A percentile compares a stretch with the other conserved stretches of the same genome.
These are phyloP conservation scores for Zoanthus solanderi DNA, from an alignment of 92 coral and sea anemone species.

Conservation along the genomic window DNA sequence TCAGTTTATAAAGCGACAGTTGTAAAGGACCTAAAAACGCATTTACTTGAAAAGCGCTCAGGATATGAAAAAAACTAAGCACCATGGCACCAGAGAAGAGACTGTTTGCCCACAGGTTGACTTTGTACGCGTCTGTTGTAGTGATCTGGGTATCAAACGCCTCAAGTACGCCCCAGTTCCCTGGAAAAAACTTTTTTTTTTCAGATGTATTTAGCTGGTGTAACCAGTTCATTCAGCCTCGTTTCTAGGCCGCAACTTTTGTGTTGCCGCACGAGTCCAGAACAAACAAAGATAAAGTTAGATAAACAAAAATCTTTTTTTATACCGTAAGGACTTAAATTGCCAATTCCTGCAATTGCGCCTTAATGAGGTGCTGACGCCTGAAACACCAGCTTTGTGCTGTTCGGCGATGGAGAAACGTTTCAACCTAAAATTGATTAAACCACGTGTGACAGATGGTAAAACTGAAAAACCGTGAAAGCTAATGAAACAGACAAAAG, in stretches of 20 bases:
- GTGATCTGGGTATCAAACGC: conserved; percentile 31
- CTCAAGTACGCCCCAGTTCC: conserved; percentile 65
- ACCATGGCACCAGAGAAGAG: conserved; percentile 73
- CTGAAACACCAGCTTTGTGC: too few species aligned
- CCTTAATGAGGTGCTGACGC: too few species aligned
- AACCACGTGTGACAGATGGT: too few species aligned
- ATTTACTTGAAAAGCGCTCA: conserved; percentile 73
- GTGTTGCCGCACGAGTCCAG: background rate
- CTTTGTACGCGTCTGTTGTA: conserved; percentile 47
- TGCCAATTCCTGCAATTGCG: too few species aligned
- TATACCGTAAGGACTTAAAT: too few species aligned
- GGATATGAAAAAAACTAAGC: conserved; percentile 70
- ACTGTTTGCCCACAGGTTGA: conserved; percentile 62
- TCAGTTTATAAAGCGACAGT: conserved; percentile 78
- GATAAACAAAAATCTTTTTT: too few species aligned
- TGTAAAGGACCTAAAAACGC: conserved; percentile 79
- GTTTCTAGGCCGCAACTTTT: background rate
- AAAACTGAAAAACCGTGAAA: too few species aligned
- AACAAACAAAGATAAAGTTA: too few species aligned
- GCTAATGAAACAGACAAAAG: too few species aligned
- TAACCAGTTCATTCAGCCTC: background rate
- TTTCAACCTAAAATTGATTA: too few species aligned
- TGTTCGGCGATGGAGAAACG: too few species aligned
- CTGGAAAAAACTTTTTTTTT: background rate
- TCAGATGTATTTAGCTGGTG: background rate